Conservation (phyloP, 2,113 vertebrate genomes). For the Carlito syrichta region DNA sequence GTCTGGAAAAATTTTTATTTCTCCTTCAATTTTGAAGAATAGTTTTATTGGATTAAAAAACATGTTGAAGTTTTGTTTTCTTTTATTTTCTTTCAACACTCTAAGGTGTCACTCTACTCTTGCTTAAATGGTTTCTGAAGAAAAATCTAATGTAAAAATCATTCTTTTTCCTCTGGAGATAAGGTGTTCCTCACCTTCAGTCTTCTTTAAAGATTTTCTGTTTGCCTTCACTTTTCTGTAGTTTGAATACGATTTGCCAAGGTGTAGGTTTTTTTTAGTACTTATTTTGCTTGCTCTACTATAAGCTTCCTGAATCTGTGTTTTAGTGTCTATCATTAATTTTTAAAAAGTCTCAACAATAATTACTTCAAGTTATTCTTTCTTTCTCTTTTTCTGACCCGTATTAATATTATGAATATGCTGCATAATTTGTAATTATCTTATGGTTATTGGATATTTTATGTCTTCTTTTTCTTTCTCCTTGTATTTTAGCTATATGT, state of each 20-base stretch:
- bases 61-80: background rate
- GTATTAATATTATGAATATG: background rate
- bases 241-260: background rate
- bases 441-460: background rate
- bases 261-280: background rate
- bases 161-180: background rate
- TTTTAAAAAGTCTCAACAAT: background rate
- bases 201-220: background rate
- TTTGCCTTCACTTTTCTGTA: background rate
- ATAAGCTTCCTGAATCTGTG: background rate
- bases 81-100: background rate
- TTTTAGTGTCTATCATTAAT: background rate
- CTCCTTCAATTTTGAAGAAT: background rate
- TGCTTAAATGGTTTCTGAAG: background rate
- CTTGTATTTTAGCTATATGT: background rate
- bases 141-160: background rate
- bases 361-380: background rate
- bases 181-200: background rate
- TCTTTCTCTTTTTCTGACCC: background rate
- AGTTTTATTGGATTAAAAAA: background rate
- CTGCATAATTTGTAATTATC: background rate
- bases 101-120: background rate
- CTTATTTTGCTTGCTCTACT: background rate
- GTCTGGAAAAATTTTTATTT: background rate
- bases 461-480: background rate